Evolutionary conservation across 1,140 invertebrate genomes (phyloP).

Genomic region (Nasonia giraulti): DNA sequence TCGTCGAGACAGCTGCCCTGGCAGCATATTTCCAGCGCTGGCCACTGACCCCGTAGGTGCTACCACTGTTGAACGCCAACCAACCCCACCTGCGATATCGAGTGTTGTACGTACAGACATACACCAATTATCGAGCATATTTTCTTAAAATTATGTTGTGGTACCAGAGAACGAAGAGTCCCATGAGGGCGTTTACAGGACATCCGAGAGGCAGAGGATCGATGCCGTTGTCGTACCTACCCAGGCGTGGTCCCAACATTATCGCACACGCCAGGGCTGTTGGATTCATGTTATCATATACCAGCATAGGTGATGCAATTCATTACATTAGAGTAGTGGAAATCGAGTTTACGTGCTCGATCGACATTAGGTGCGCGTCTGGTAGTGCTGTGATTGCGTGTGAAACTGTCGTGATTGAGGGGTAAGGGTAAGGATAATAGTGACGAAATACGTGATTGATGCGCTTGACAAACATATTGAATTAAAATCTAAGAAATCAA

Average conservation of each 20-base stretch:
- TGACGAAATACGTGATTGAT: too few species aligned
- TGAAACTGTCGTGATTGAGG: too few species aligned
- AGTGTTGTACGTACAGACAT: background rate
- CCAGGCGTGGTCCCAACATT: constrained; percentile 92
- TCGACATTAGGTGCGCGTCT: too few species aligned
- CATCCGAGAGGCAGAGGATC: constrained; percentile 87
- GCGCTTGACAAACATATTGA: too few species aligned
- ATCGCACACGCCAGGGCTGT: constrained; percentile 89
- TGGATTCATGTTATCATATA: background rate
- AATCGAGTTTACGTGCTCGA: too few species aligned
- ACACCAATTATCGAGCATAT: background rate
- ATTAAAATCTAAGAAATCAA: too few species aligned
- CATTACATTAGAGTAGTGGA: too few species aligned
- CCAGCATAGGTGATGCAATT: too few species aligned
- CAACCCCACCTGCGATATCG: constrained; percentile 84
- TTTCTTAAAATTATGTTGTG: background rate
- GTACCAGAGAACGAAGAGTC: constrained; percentile 92
- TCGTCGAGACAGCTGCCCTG: constrained; percentile 90
- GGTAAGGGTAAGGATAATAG: too few species aligned
- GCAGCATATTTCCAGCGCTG: constrained; percentile 91
- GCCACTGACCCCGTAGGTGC: constrained; percentile 84
- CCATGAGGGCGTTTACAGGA: constrained; percentile 93
- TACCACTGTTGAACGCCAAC: constrained; percentile 95
- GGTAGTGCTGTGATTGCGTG: too few species aligned
- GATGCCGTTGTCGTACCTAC: constrained; percentile 86